A percentile compares a stretch with the other conserved stretches of the same genome.
Conservation (phyloP, 2,888 invertebrate species). For the Leucoma salicis region DNA sequence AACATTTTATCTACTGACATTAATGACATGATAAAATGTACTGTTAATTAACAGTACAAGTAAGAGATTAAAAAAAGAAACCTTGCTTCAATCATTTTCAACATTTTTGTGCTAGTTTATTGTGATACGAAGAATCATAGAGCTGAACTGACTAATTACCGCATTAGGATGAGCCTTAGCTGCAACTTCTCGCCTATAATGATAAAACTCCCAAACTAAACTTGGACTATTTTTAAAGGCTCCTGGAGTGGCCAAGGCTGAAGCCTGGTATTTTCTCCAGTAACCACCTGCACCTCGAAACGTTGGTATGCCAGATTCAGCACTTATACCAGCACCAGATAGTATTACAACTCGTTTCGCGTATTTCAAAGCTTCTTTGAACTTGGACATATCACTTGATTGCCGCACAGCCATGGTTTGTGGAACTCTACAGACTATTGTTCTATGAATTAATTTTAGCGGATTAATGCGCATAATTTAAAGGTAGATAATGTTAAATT, state of each 20-base stretch:
- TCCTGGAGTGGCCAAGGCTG: conserved; percentile 83
- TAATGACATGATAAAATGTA: too few relatives aligned
- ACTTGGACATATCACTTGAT: conserved; percentile 52
- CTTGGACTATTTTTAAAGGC: conserved; percentile 86
- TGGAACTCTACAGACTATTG: conserved; percentile 14
- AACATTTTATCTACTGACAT: too few relatives aligned
- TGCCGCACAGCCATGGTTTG: conserved; percentile 36
- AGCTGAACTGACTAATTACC: conserved; percentile 72
- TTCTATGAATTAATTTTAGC: conserved; percentile 19
- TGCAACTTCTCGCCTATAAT: conserved; percentile 87
- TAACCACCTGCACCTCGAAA: conserved; percentile 89
- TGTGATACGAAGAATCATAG: too few relatives aligned
- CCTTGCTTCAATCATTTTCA: too few relatives aligned
- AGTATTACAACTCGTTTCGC: conserved; percentile 82
- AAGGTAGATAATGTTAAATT: neutral
- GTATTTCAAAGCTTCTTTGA: conserved; percentile 75
- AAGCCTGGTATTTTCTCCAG: conserved; percentile 53
- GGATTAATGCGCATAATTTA: conserved; percentile 32
- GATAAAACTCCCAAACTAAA: conserved; percentile 93
- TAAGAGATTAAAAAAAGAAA: too few relatives aligned
- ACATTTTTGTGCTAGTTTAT: too few relatives aligned
- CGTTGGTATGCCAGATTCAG: conserved; percentile 90
- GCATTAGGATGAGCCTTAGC: conserved; percentile 84
- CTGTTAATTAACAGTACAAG: too few relatives aligned
- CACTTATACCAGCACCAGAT: conserved; percentile 87